Conservation (phyloP, 2,888 invertebrate genomes). For the Agonopterix heracliana region DNA sequence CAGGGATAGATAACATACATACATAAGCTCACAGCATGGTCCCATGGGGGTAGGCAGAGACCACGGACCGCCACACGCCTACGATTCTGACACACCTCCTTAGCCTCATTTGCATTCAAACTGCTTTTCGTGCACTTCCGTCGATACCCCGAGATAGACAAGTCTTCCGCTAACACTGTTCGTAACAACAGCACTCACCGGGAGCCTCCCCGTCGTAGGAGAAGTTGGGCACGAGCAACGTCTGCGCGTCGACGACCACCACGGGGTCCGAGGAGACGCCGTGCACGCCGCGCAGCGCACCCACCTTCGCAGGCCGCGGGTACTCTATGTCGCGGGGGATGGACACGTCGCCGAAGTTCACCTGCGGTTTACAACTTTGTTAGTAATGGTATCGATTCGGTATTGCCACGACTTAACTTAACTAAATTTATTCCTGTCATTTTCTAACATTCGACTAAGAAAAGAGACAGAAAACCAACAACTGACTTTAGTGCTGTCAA, state of each 20-base stretch:
- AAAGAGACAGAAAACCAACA: no score
- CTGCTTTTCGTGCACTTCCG: no score
- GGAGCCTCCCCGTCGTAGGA: slow-evolving; percentile 95
- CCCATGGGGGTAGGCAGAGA: neutral
- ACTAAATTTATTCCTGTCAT: no score
- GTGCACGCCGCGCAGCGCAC: slow-evolving; percentile 86
- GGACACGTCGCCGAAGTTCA: slow-evolving; percentile 92
- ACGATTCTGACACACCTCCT: neutral
- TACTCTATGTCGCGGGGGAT: slow-evolving; percentile 87
- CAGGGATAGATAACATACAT: neutral
- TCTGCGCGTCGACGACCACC: slow-evolving; percentile 94
- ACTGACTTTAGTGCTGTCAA: no score
- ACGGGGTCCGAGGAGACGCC: slow-evolving; percentile 90
- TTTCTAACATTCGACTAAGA: no score
- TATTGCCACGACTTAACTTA: no score
- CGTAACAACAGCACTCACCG: slow-evolving; percentile 77
- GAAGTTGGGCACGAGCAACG: slow-evolving; percentile 91
- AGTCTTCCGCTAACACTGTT: no score
- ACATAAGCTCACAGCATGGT: neutral
- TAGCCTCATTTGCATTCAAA: neutral
- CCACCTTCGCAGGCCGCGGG: slow-evolving; percentile 89
- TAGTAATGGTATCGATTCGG: no score
- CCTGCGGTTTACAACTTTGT: slow-evolving; percentile 63
- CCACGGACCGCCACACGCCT: neutral
- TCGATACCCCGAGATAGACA: no score